A percentile compares a stretch with the other conserved stretches of the same genome.
Evolutionary conservation across 2,888 invertebrate species (phyloP).

Genomic region (Drosophila diplacantha): DNA sequence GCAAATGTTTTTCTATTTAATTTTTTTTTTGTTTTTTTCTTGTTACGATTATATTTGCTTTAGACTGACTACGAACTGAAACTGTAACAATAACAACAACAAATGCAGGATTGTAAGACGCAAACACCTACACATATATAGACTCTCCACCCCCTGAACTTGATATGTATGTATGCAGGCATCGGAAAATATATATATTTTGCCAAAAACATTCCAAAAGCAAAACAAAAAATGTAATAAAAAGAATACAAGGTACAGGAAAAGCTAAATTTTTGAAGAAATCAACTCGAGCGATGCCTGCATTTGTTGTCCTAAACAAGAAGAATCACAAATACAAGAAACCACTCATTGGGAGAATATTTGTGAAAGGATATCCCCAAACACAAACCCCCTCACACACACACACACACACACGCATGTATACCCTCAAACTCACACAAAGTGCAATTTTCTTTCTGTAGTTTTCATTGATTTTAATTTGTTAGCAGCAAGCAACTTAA

Average conservation of each 20-base stretch:
- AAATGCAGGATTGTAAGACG: constrained; percentile 41
- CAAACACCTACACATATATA: constrained; percentile 9
- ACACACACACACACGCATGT: constrained; percentile 3
- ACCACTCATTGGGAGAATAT: constrained; percentile 20
- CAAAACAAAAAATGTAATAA: constrained; percentile 13
- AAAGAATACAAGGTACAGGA: constrained; percentile 1
- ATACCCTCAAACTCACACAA: constrained; percentile 34
- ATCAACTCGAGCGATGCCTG: constrained; percentile 22
- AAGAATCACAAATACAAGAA: constrained; percentile 65
- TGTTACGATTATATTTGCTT: constrained; percentile 52
- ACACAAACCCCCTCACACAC: neutral
- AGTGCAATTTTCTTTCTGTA: constrained; percentile 54
- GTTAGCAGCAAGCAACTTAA: constrained; percentile 44
- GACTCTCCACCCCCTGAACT: constrained; percentile 20
- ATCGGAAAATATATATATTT: constrained; percentile 37
- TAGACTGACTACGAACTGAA: constrained; percentile 60
- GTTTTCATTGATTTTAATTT: constrained; percentile 38
- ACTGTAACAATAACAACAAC: constrained; percentile 45
- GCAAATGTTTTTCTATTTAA: constrained; percentile 20
- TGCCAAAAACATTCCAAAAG: constrained; percentile 57
- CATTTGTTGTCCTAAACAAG: constrained; percentile 29
- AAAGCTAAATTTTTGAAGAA: constrained; percentile 30
- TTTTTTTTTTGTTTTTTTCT: constrained; percentile 23
- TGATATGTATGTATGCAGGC: constrained; percentile 28
- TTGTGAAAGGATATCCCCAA: constrained; percentile 28